Conservation (phyloP, 2,113 vertebrate genomes). For the Raja brachyura region DNA sequence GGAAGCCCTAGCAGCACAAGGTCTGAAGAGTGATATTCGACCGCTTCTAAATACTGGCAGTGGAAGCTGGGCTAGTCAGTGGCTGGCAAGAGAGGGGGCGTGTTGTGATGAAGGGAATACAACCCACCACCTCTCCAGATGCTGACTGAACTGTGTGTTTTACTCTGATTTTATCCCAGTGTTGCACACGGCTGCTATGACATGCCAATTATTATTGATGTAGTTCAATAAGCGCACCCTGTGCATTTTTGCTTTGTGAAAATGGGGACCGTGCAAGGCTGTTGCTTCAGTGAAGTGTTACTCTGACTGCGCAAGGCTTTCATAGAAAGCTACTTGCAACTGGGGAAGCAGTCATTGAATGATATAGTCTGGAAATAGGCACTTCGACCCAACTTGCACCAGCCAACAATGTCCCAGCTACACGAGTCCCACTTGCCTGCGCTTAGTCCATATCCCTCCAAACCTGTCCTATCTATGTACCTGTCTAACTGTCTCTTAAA, state of each 20-base stretch:
- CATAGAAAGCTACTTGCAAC: neutral
- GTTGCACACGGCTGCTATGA: neutral
- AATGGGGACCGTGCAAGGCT: no score
- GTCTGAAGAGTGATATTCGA: constrained; percentile 76
- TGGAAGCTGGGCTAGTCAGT: neutral
- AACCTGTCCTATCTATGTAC: no score
- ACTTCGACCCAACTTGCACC: no score
- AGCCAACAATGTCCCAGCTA: no score
- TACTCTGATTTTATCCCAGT: no score
- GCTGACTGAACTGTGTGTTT: constrained; percentile 7
- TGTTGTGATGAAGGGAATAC: neutral
- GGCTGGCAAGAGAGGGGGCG: neutral
- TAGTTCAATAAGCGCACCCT: neutral
- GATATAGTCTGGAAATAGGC: no score
- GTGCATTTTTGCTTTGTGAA: neutral
- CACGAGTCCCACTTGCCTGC: no score
- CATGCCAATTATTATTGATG: neutral
- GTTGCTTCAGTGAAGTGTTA: neutral
- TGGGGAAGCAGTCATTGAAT: neutral
- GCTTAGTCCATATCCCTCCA: no score
- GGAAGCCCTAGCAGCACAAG: constrained; percentile 89
- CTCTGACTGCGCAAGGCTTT: neutral
- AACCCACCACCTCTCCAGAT: no score
- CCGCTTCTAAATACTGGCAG: neutral
- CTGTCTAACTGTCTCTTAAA: no score